These are phyloP conservation scores for Acanthosoma haemorrhoidale DNA, from an alignment of 2,888 invertebrate species.

Conservation along the genomic window DNA sequence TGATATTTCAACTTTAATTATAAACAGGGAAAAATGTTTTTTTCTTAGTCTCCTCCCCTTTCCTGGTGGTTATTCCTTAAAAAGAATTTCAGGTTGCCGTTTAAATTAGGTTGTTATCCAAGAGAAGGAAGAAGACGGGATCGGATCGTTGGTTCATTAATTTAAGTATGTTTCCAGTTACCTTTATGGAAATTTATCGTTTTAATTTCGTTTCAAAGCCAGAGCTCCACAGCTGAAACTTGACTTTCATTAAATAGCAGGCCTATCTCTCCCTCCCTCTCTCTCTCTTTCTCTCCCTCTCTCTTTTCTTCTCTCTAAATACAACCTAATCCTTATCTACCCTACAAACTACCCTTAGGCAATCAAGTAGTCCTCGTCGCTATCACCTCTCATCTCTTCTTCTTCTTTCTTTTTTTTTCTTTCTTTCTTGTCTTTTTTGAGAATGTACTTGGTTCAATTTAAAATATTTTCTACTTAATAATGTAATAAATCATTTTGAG, in stretches of 20 bases:
- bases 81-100: too few species aligned
- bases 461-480: too few species aligned
- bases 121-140: background rate
- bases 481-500: too few species aligned
- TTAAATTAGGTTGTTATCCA: background rate
- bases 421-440: too few species aligned
- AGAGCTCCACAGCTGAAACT: background rate
- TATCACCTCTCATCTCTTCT: background rate
- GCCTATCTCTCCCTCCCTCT: background rate
- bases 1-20: too few species aligned
- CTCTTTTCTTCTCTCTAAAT: background rate
- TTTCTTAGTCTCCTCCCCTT: too few species aligned
- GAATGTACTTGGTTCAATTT: too few species aligned
- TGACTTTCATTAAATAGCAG: constrained; percentile 10
- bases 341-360: background rate
- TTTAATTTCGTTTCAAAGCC: constrained; percentile 31
- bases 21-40: too few species aligned
- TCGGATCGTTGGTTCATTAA: background rate
- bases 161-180: constrained; percentile 13
- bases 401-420: background rate
- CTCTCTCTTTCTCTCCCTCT: too few species aligned
- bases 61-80: too few species aligned
- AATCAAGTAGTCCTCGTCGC: background rate
- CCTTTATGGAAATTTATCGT: constrained; percentile 38
- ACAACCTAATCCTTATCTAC: background rate